These are phyloP conservation scores for Ictalurus furcatus DNA, from an alignment of 2,113 vertebrate species.

Conservation along the genomic window DNA sequence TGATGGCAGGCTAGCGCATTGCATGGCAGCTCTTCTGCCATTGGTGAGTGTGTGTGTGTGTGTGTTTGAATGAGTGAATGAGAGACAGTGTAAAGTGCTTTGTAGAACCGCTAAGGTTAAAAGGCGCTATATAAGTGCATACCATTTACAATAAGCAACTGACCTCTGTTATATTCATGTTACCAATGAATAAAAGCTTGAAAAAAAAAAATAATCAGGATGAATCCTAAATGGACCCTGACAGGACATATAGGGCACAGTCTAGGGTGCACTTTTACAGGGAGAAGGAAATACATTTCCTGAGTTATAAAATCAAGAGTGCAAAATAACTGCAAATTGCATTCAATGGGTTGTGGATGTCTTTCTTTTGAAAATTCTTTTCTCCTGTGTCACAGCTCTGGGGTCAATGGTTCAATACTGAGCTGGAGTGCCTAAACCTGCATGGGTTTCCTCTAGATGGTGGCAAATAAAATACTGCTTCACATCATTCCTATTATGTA, in stretches of 20 bases:
- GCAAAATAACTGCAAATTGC: background rate
- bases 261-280: background rate
- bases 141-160: background rate
- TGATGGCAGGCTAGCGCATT: too few species aligned
- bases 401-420: too few species aligned
- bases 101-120: too few species aligned
- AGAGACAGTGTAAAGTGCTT: too few species aligned
- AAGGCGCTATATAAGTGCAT: too few species aligned
- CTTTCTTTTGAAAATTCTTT: background rate
- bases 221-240: background rate
- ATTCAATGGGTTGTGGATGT: background rate
- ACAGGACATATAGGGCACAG: background rate
- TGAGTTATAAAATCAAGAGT: background rate
- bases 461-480: background rate
- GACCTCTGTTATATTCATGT: background rate
- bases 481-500: background rate
- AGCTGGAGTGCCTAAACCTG: background rate
- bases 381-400: background rate
- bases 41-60: too few species aligned
- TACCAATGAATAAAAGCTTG: background rate
- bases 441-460: background rate
- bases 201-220: background rate
- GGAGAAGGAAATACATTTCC: background rate
- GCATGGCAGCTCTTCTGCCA: too few species aligned
- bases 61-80: too few species aligned